Evolutionary conservation across 2,113 vertebrate species (phyloP).

Genomic region (Oryzias celebensis): DNA sequence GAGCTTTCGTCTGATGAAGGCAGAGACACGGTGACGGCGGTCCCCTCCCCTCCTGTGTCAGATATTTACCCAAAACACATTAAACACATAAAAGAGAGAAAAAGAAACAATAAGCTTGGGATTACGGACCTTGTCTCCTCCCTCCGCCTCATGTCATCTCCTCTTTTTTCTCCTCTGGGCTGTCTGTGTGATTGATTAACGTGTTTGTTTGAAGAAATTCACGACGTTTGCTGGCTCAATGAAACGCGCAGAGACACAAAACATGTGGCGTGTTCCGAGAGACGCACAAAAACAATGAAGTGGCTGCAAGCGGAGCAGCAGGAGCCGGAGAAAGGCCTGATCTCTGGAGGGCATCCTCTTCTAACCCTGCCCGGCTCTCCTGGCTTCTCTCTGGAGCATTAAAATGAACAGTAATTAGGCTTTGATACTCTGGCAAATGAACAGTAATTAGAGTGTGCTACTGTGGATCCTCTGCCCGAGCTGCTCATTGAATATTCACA

Average conservation of each 20-base stretch:
- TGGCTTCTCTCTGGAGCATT: conserved; percentile 93
- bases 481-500: conserved; percentile 97
- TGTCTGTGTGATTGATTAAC: conserved; percentile 88
- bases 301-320: conserved; percentile 60
- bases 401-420: conserved; percentile 99
- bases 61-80: conserved; percentile 90
- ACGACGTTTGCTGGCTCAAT: conserved; percentile 88
- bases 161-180: conserved; percentile 62
- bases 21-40: conserved; percentile 80
- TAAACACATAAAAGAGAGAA: conserved; percentile 90
- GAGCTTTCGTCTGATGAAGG: conserved; percentile 87
- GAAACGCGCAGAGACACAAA: conserved; percentile 77
- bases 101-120: conserved; percentile 82
- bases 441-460: conserved; percentile 99
- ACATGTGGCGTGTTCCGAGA: conserved; percentile 25
- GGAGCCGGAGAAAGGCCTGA: conserved; percentile 88
- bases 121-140: conserved; percentile 82
- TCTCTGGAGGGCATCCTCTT: conserved; percentile 92
- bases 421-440: conserved; percentile 99
- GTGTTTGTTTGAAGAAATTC: conserved; percentile 95
- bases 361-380: conserved; percentile 92
- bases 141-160: conserved; percentile 51
- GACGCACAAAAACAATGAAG: conserved; percentile 51
- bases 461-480: conserved; percentile 91
- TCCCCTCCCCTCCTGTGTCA: conserved; percentile 82